Base-by-base conservation (phyloP, 2,888 invertebrate species). In the Aporophyla nigra region DNA sequence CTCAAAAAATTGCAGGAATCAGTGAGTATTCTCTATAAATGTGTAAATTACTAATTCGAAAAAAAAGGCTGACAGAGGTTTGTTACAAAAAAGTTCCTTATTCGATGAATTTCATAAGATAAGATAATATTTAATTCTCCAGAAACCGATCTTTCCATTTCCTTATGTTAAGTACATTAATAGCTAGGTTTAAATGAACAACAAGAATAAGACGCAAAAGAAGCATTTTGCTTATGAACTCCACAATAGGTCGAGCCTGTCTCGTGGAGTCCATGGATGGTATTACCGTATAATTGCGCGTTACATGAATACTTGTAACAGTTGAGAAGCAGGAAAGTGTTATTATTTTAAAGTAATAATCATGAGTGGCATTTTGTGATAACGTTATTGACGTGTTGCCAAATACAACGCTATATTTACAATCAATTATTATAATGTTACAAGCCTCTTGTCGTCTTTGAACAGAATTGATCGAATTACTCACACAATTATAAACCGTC, bases 401-500 rank as follows among this genome's bases (percentile, higher is more conserved):
- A 58, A 12, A 49, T 40, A 56, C 10, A 61, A 61, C n/a, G 24
- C 4, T 46, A 24, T 24, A 33, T 54, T 46, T 12, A 63, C 12
- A 49, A 24, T 27, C 4, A 24, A 73, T 73, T 40, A 58, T 40
- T 27, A 9, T 72, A 72, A 72, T 46, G 54, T 27, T 27, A 27
- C 43, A 19, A 19, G 43, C 16, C 10, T 19, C n/a, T 16, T 40
- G 27, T 43, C n/a, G 12, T 5, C 40, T 56, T 68, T 27, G 7
- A 58, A 54, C 27, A 27, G 16, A 73, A 40, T 43, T n/a, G 21
- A 43, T 74, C 5, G 27, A 51, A n/a, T 51, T 56, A 59, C 46
- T 33, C 33, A 49, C 33, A 46, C n/a, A 10, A 54, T 49, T 73
- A 24, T 40, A 49, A 72, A 24, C 68, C 71, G 67, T 49, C 49